Evolutionary conservation across 2,888 invertebrate species (phyloP).

Genomic region (Sphinx pinastri): DNA sequence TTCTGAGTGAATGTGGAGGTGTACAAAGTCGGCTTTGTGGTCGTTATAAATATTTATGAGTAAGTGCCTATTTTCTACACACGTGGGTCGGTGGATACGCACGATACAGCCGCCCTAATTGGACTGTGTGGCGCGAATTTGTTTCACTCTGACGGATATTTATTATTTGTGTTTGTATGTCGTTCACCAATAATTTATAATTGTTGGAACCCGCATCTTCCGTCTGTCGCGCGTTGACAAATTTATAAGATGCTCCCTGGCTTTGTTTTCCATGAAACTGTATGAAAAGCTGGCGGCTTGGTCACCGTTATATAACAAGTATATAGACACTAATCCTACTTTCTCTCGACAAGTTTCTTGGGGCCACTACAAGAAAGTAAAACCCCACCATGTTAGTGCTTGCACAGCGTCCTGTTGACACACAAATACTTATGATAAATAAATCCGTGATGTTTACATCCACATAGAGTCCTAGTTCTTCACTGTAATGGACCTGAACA

Average conservation of each 20-base stretch:
- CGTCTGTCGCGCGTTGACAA: neutral
- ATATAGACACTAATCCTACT: constrained; percentile 79
- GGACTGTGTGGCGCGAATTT: constrained; percentile 74
- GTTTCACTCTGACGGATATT: constrained; percentile 64
- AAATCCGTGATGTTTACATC: constrained; percentile 47
- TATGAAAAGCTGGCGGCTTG: constrained; percentile 30
- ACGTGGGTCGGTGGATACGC: constrained; percentile 79
- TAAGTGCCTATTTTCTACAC: constrained; percentile 77
- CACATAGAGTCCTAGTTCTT: neutral
- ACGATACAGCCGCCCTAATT: constrained; percentile 77
- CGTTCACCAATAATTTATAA: constrained; percentile 36
- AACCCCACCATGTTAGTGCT: constrained; percentile 78
- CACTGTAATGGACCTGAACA: neutral
- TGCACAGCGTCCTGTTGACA: constrained; percentile 81
- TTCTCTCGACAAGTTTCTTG: constrained; percentile 82
- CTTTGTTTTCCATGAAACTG: constrained; percentile 26
- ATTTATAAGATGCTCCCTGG: constrained; percentile 39
- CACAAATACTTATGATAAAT: constrained; percentile 73
- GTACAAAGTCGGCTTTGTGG: constrained; percentile 78
- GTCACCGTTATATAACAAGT: constrained; percentile 66
- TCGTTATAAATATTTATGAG: constrained; percentile 81
- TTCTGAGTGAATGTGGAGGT: constrained; percentile 79
- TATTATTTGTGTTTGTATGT: constrained; percentile 51
- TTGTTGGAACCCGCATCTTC: constrained; percentile 34
- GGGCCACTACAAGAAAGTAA: constrained; percentile 82